phyloP scores from a whole-genome alignment of 2,113 vertebrate species.

The Panthera tigris region DNA sequence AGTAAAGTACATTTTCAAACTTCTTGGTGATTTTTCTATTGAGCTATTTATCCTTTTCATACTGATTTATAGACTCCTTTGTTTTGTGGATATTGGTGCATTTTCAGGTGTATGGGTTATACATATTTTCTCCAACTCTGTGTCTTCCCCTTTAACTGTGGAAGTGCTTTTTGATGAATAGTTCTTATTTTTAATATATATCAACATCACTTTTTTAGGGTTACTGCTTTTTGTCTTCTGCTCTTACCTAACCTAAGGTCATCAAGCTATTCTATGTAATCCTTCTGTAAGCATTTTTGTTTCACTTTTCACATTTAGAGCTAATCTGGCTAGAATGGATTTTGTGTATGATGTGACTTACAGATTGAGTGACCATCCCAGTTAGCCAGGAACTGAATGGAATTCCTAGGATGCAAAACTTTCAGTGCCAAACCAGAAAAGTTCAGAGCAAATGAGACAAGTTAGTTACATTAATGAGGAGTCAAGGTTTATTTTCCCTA shows the following conservation, averaged over 20 bases:
- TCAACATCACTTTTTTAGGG: neutral
- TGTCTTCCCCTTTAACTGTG: neutral
- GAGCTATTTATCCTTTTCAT: neutral
- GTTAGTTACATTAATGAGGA: neutral
- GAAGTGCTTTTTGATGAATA: neutral
- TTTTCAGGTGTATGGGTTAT: neutral
- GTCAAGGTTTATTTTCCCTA: neutral
- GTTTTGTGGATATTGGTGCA: neutral
- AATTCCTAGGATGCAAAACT: neutral
- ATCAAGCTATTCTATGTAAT: neutral
- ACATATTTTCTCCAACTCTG: neutral
- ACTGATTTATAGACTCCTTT: neutral
- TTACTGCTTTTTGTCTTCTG: neutral
- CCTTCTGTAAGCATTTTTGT: neutral
- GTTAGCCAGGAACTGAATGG: neutral
- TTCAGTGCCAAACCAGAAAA: neutral
- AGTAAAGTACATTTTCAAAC: neutral
- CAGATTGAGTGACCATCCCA: neutral
- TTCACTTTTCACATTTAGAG: neutral
- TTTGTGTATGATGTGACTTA: neutral
- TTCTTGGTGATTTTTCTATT: neutral
- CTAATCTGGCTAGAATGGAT: neutral
- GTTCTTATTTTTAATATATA: neutral
- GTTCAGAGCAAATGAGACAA: neutral
- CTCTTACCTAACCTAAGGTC: neutral